These are phyloP conservation scores for Lathamus discolor DNA, from an alignment of 2,113 vertebrate genomes.

Conservation along the genomic window DNA sequence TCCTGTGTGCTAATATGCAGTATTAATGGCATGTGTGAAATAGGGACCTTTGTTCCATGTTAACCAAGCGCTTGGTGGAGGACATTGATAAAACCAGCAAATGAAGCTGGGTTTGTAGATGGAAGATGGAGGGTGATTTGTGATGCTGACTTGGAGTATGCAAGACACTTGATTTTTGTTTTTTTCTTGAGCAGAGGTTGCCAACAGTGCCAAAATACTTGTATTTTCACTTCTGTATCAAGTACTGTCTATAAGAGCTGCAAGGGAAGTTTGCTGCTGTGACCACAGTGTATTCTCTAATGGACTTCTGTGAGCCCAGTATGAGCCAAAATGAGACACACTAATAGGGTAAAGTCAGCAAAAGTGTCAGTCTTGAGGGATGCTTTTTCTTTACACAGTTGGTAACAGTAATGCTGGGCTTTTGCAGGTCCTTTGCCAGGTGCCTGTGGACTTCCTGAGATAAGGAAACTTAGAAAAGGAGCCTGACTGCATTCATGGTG, in stretches of 20 bases:
- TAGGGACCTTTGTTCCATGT: neutral
- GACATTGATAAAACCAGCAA: neutral
- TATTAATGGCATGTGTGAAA: neutral
- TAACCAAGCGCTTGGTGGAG: neutral
- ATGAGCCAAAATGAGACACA: neutral
- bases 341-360: neutral
- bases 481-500: neutral
- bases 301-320: neutral
- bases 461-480: neutral
- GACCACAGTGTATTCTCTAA: neutral
- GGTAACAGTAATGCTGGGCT: neutral
- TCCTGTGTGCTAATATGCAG: neutral
- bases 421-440: neutral
- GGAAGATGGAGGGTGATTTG: neutral
- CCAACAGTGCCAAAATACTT: neutral
- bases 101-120: neutral
- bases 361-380: neutral
- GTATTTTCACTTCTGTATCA: neutral
- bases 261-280: neutral
- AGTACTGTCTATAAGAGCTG: neutral
- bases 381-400: neutral
- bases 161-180: neutral
- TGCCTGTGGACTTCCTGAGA: neutral
- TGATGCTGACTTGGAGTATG: neutral
- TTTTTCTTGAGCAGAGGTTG: neutral